phyloP scores from a whole-genome alignment of 2,888 invertebrate species.

The Perithous albicinctus region DNA sequence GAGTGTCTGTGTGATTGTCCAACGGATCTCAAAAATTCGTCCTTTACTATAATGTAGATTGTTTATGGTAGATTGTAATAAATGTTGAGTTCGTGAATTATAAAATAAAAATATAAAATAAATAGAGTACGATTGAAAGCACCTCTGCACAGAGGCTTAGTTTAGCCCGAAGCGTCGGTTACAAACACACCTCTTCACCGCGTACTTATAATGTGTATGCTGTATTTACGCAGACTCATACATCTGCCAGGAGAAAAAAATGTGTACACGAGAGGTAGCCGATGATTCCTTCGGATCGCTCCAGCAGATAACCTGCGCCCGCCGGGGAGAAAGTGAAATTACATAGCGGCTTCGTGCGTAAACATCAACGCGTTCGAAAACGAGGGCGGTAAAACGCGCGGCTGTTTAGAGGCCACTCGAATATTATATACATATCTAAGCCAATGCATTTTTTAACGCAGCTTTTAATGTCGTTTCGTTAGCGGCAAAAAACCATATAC shows the following conservation, averaged over 20 bases:
- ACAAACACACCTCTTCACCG: too few relatives aligned
- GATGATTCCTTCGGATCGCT: slow-evolving; percentile 58
- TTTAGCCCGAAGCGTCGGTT: too few relatives aligned
- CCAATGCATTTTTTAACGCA: neutral
- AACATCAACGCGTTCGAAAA: slow-evolving; percentile 52
- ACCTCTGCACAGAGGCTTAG: too few relatives aligned
- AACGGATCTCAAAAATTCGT: too few relatives aligned
- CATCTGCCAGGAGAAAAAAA: slow-evolving; percentile 24
- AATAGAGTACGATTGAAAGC: too few relatives aligned
- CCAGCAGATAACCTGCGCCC: slow-evolving; percentile 58
- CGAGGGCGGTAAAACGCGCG: slow-evolving; percentile 33
- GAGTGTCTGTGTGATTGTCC: too few relatives aligned
- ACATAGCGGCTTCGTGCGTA: slow-evolving; percentile 47
- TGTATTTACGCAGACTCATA: slow-evolving; percentile 2
- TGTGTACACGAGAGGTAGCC: slow-evolving; percentile 16
- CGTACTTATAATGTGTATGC: neutral
- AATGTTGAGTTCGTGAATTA: too few relatives aligned
- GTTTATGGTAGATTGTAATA: too few relatives aligned
- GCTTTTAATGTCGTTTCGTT: neutral
- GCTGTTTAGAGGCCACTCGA: neutral
- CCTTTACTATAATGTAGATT: too few relatives aligned
- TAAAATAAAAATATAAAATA: too few relatives aligned
- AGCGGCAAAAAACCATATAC: neutral
- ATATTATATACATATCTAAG: neutral
- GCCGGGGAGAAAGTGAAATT: slow-evolving; percentile 61